phyloP scores from a whole-genome alignment of 2,797 vertebrate genomes.

The Kryptopterus vitreolus region DNA sequence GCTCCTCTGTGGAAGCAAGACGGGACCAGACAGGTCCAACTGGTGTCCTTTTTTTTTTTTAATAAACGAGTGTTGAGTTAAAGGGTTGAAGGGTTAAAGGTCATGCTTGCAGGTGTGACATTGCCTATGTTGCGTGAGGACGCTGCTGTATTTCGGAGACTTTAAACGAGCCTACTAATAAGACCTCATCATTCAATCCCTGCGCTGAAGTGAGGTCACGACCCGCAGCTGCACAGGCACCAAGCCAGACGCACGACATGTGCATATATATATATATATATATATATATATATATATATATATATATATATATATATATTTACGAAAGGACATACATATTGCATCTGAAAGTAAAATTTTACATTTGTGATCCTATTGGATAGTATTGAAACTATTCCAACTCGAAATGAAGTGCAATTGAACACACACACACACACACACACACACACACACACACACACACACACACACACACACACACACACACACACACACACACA shows the following conservation, averaged over 20 bases:
- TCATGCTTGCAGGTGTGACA: slow-evolving; percentile 48
- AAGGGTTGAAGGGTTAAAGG: slow-evolving; percentile 29
- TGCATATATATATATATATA: too few species aligned
- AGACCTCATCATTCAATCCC: background rate
- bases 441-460: too few species aligned
- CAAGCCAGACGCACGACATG: background rate
- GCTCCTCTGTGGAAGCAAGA: slow-evolving; percentile 50
- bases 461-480: too few species aligned
- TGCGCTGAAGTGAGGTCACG: background rate
- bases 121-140: slow-evolving; percentile 72
- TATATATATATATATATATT: too few species aligned
- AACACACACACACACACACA: too few species aligned
- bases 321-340: too few species aligned
- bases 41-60: slow-evolving; percentile 51
- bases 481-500: too few species aligned
- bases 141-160: slow-evolving; percentile 64
- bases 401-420: too few species aligned
- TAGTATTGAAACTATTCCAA: too few species aligned
- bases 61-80: slow-evolving; percentile 4
- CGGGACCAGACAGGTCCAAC: slow-evolving; percentile 69
- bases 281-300: too few species aligned
- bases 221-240: slow-evolving; percentile 2
- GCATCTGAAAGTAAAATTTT: too few species aligned
- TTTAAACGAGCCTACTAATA: slow-evolving; percentile 4
- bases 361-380: too few species aligned